Evolutionary conservation across 2,797 vertebrate genomes (phyloP), one percentile per base, ranked within the genome.

Genomic region (Phalloptychus januarius): DNA sequence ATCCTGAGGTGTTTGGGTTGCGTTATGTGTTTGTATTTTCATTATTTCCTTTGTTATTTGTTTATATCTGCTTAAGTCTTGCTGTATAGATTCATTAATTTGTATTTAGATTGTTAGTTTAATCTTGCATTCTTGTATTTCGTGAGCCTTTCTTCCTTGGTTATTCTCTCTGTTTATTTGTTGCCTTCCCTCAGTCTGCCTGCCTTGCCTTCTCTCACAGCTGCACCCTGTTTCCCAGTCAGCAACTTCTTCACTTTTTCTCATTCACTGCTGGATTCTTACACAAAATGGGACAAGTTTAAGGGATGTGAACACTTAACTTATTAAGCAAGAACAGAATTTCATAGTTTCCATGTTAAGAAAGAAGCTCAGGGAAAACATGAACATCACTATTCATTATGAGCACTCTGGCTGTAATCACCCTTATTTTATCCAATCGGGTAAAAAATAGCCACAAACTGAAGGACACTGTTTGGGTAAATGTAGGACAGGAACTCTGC

Each of bases 401-500:
- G 20, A 36, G 25, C 28, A 11, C 7, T 67, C 33, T 23, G 20
- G 63, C 6, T 7, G 33, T 20, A 28, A 31, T 70, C 45, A 23
- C 73, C 16, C 61, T 40, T 44, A 44, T 80, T 81, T 75, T 1
- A 76, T 31, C 38, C 16, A 16, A 42, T 72, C 16, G 65, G 78
- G 40, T 81, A 79, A 77, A 82, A 88, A 87, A 89, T 81, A 89
- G 70, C 45, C 65, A n/a, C 72, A 84, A 82, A 82, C 77, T 88
- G 45, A 86, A 75, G 63, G 72, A 83, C 83, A 69, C 74, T 80
- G 75, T 78, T 79, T 80, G 65, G 12, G 74, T 77, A 73, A 81
- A 86, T 77, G 80, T 81, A 7, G 12, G 83, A 87, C 80, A 87
- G 87, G 88, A 91, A 88, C 86, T 85, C 46, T 7, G 25, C 65